Evolutionary conservation across 2,888 invertebrate species (phyloP).

Genomic region (Ischnura elegans): DNA sequence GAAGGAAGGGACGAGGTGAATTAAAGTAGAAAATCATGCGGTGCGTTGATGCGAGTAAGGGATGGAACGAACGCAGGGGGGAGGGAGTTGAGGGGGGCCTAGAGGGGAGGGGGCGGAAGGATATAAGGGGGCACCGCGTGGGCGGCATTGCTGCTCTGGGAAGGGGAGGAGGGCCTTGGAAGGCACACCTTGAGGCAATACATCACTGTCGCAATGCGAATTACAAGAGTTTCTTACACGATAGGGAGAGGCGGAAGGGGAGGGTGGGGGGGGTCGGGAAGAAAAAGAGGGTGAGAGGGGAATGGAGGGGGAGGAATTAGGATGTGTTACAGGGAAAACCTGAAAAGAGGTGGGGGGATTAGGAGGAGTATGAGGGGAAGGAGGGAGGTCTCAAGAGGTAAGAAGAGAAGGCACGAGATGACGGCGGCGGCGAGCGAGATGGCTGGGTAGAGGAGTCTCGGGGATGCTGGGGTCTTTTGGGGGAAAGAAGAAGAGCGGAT

Average conservation of each 20-base stretch:
- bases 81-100: neutral
- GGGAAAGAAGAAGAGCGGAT: slow-evolving; percentile 65
- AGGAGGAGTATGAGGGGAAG: neutral
- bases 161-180: slow-evolving; percentile 32
- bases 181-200: slow-evolving; percentile 64
- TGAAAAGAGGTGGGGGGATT: neutral
- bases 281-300: neutral
- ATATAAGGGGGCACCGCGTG: neutral
- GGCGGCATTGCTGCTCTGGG: neutral
- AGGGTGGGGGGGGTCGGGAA: neutral
- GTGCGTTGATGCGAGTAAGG: neutral
- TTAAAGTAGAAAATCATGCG: slow-evolving; percentile 34
- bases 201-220: slow-evolving; percentile 67
- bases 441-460: neutral
- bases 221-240: slow-evolving; percentile 67
- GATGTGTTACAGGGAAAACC: neutral
- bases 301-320: neutral
- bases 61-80: neutral
- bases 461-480: slow-evolving; percentile 46
- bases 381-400: neutral
- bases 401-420: neutral
- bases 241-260: slow-evolving; percentile 22
- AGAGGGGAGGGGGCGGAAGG: neutral
- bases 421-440: neutral
- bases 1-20: slow-evolving; percentile 32